A percentile compares a stretch with the other conserved stretches of the same genome.
Evolutionary conservation across 2,797 vertebrate genomes (phyloP).

Genomic region (Nyctalus aviator): DNA sequence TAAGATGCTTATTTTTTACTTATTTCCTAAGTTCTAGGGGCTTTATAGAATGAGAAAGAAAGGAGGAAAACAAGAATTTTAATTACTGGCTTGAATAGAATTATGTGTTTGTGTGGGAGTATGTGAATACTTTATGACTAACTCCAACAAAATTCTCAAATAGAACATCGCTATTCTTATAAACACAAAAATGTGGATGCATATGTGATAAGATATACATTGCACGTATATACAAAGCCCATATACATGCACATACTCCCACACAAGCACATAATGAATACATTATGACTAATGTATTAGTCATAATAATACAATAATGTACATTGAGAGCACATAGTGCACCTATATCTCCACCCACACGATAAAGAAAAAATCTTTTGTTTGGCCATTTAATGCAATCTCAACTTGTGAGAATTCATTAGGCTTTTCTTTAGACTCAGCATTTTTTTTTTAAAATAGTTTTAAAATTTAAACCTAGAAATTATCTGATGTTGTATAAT

Average conservation of each 20-base stretch:
- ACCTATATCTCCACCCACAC: background rate
- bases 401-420: constrained; percentile 17
- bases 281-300: background rate
- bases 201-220: too few relatives aligned
- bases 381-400: background rate
- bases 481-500: background rate
- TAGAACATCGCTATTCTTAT: too few relatives aligned
- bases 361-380: background rate
- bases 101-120: background rate
- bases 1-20: background rate
- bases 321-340: background rate
- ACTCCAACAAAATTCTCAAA: too few relatives aligned
- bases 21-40: background rate
- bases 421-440: background rate
- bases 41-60: background rate
- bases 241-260: too few relatives aligned
- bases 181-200: too few relatives aligned
- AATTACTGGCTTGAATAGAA: constrained; percentile 49
- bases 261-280: background rate
- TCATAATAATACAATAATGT: background rate
- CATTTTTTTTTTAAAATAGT: background rate
- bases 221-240: too few relatives aligned
- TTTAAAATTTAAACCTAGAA: constrained; percentile 30
- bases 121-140: background rate
- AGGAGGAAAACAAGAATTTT: constrained; percentile 31